Evolutionary conservation across 2,113 vertebrate genomes (phyloP), one percentile per base, ranked within the genome.

Genomic region (Oreocharis arfaki): DNA sequence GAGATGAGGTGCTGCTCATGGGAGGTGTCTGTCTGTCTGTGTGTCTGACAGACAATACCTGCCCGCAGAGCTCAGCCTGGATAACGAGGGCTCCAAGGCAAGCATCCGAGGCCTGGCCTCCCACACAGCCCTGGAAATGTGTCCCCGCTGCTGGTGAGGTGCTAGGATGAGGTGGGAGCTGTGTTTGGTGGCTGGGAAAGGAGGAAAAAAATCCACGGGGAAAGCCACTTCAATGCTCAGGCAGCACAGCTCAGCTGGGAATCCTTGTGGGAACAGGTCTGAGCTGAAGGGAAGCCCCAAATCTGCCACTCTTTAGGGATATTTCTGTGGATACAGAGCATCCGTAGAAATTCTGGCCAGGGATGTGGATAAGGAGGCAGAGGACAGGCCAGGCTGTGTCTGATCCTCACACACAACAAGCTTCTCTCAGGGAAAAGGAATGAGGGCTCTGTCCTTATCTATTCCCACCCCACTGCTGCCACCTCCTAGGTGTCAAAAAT

Each of bases 61-160:
- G 96, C 91, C 85, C 35, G 80, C 69, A 52, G 79, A 75, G 86
- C 89, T 75, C 87, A 52, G 7, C 49, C 63, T 46, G 83, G 23
- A 16, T 42, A 93, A 24, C 84, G 18, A 60, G 95, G 93, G 60
- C 96, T 42, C 69, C 53, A 2, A 50, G 81, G 89, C 7, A 13
- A 60, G 74, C 56, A 74, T 21, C 93, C 71, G 11, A 50, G 28
- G n/a, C 32, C 20, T 32, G 68, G 83, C 59, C 64, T 89, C 93
- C 94, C 75, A 70, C 90, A 35, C 84, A 79, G 4, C 42, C 64
- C 87, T 37, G 52, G 73, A 24, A 33, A 52, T 5, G 37, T 84
- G 83, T 60, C 23, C 75, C 68, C 64, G 7, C 47, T 9, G 35
- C 32, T 68, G 71, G 11, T 13, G 8, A 41, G 57, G 80, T 8